phyloP scores from a whole-genome alignment of 1,140 invertebrate genomes.

The Apis laboriosa region DNA sequence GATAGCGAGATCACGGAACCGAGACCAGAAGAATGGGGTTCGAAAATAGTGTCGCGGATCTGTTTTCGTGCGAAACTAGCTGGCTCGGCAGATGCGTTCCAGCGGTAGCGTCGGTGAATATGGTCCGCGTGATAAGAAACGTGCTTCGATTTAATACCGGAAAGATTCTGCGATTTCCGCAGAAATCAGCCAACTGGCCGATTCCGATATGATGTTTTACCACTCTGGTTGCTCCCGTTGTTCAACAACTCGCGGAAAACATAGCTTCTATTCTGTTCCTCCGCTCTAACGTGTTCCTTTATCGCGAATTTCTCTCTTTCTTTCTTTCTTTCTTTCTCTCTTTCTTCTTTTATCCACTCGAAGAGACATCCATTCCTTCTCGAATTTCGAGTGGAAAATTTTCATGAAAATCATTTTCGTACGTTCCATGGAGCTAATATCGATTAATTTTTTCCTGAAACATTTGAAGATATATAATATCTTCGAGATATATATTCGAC shows the following conservation, averaged over 20 bases:
- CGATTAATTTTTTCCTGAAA: too few relatives aligned
- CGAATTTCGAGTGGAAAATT: background rate
- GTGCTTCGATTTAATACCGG: slow-evolving; percentile 64
- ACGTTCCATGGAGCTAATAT: too few relatives aligned
- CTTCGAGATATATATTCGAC: too few relatives aligned
- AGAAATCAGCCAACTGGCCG: slow-evolving; percentile 54
- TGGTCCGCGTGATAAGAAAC: slow-evolving; percentile 60
- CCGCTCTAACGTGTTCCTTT: background rate
- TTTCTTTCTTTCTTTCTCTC: background rate
- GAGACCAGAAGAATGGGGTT: slow-evolving; percentile 36
- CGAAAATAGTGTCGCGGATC: slow-evolving; percentile 56
- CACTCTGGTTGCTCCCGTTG: background rate
- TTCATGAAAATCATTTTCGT: too few relatives aligned
- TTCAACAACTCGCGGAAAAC: background rate
- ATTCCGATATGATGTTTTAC: slow-evolving; percentile 43
- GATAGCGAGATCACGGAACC: slow-evolving; percentile 42
- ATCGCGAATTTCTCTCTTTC: background rate
- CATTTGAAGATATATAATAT: too few relatives aligned
- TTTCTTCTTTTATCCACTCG: background rate
- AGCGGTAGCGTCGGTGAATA: slow-evolving; percentile 44
- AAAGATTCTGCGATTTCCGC: slow-evolving; percentile 56
- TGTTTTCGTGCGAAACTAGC: slow-evolving; percentile 63
- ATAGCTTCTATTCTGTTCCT: background rate
- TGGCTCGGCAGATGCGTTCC: slow-evolving; percentile 60
- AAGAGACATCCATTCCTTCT: background rate